Evolutionary conservation across 2,888 invertebrate genomes (phyloP).

Genomic region (Psococerastis gibbosa): DNA sequence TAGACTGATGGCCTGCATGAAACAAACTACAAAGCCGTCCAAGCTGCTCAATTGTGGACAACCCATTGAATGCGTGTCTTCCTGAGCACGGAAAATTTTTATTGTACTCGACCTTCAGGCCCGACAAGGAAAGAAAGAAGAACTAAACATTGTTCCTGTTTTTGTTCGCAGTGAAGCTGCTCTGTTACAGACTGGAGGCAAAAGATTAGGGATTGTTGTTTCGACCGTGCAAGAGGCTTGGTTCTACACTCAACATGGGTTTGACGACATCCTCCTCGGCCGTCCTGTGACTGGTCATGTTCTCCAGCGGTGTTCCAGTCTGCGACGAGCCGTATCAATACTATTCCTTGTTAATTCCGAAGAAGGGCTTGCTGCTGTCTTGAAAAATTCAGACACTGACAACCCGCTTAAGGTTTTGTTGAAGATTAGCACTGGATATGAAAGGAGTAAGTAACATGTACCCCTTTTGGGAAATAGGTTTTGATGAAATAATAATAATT

Average conservation of each 20-base stretch:
- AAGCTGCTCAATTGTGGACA: too few relatives aligned
- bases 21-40: too few relatives aligned
- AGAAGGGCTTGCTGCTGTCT: slow-evolving; percentile 12
- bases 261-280: slow-evolving; percentile 24
- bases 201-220: slow-evolving; percentile 21
- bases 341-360: slow-evolving; percentile 22
- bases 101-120: too few relatives aligned
- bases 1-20: too few relatives aligned
- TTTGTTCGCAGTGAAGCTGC: slow-evolving; percentile 22
- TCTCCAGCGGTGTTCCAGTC: slow-evolving; percentile 12
- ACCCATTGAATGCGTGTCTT: too few relatives aligned
- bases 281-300: slow-evolving; percentile 20
- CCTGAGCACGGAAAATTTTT: too few relatives aligned
- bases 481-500: too few relatives aligned
- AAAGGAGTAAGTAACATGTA: slow-evolving; percentile 19
- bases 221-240: slow-evolving; percentile 24
- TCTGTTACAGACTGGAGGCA: slow-evolving; percentile 22
- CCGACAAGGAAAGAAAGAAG: too few relatives aligned
- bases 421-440: slow-evolving; percentile 22
- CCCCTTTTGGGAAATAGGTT: too few relatives aligned
- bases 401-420: slow-evolving; percentile 23
- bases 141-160: too few relatives aligned
- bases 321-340: slow-evolving; percentile 19
- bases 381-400: slow-evolving; percentile 13
- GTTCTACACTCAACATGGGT: slow-evolving; percentile 23